Evolutionary conservation across 2,888 invertebrate species (phyloP), one percentile per base, ranked within the genome.

Genomic region (Asteroscopus sphinx): DNA sequence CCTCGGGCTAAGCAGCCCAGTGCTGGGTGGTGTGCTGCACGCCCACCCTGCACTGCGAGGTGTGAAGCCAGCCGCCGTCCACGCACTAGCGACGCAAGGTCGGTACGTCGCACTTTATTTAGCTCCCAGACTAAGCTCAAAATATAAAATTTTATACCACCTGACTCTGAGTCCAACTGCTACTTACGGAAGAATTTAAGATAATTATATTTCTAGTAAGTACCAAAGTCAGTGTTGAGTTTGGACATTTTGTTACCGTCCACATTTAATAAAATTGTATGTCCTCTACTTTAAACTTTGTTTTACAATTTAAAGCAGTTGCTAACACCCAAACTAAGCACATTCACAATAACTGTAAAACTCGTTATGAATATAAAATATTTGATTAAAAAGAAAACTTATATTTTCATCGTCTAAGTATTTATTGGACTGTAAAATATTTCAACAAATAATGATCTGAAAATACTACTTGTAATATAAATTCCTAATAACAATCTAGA

Each of bases 31-130:
- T 0, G 90, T 93, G 17, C 80, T 92, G 28, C 92, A 95, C 70
- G 88, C 95, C 73, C 96, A 96, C 88, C 96, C 96, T 2, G 96
- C 96, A 1, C 89, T 96, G 65, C 93, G 96, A 46, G 96, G 96
- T 49, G 95, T 96, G 39, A 96, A 96, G 82, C 94, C 96, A 0
- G 85, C 92, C 0, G 86, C 94, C 0, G 90, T 94, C 51, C 94
- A 93, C 82, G 89, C 92, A 71, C 85, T 94, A 39, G 91, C 94
- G 65, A 90, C 92, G 80, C 93, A 93, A 94, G 93, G 93, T 94
- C 88, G 92, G 93, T 94, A 94, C 91, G 93, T 94, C 90, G 73
- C 75, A 71, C 72, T 78, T 85, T 83, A 81, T 81, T 64, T 71
- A 69, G 67, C 40, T 62, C 60, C 60, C 49, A 54, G 48, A 66